Evolutionary conservation across 2,113 vertebrate species (phyloP).

Genomic region (Tauraco erythrolophus): DNA sequence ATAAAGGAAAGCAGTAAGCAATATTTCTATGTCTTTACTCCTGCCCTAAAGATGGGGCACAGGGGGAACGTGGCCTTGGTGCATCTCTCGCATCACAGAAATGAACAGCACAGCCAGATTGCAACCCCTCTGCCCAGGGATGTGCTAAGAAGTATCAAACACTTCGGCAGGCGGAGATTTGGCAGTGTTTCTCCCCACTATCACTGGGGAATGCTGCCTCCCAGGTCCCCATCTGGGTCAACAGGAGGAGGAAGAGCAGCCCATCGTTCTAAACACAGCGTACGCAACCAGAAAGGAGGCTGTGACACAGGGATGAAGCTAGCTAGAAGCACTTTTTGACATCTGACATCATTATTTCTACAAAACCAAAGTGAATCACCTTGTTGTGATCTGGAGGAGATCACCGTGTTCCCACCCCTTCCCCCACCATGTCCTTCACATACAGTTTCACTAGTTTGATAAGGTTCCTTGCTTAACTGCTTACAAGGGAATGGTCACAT

Average conservation of each 20-base stretch:
- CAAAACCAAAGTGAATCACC: background rate
- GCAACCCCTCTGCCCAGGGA: background rate
- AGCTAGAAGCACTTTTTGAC: background rate
- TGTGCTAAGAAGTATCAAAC: background rate
- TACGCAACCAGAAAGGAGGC: background rate
- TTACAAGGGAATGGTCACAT: background rate
- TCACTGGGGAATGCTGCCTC: background rate
- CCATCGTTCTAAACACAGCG: background rate
- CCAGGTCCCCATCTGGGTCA: background rate
- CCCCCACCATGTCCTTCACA: background rate
- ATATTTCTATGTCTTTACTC: background rate
- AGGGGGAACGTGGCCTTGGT: fast-evolving
- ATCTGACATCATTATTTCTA: background rate
- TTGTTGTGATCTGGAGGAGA: background rate
- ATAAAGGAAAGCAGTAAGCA: background rate
- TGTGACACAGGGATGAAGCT: background rate
- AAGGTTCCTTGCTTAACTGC: background rate
- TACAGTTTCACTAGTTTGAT: background rate
- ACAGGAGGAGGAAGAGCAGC: background rate
- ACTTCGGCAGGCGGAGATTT: background rate
- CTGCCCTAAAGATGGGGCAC: background rate
- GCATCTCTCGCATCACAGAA: background rate
- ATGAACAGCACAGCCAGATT: background rate
- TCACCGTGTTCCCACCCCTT: background rate
- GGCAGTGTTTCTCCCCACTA: background rate